These are phyloP conservation scores for Diadromus collaris DNA, from an alignment of 2,888 invertebrate genomes.

Conservation along the genomic window DNA sequence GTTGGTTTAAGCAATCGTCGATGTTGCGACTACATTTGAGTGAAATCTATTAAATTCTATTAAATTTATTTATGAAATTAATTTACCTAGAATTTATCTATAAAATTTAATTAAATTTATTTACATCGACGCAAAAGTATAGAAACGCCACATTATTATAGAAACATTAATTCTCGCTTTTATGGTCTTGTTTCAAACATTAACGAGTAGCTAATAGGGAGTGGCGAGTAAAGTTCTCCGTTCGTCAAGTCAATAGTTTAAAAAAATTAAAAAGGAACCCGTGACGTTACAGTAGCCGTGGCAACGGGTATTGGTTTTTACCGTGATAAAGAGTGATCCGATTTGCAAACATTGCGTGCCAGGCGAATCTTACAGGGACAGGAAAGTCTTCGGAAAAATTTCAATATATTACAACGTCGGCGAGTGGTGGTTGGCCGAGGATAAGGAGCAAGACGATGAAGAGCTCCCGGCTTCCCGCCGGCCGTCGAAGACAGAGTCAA, in stretches of 20 bases:
- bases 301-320: conserved; percentile 44
- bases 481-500: conserved; percentile 41
- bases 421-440: not conserved
- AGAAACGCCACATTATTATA: not conserved
- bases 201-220: not conserved
- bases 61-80: not conserved
- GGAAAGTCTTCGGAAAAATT: conserved; percentile 54
- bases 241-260: conserved; percentile 24
- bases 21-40: not conserved
- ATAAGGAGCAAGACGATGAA: conserved; percentile 5
- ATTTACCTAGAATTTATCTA: not conserved
- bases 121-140: not conserved
- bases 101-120: not conserved
- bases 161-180: not conserved
- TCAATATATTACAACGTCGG: conserved; percentile 57
- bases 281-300: conserved; percentile 4
- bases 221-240: not conserved
- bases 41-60: not conserved
- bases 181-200: not conserved
- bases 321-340: conserved; percentile 59
- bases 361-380: conserved; percentile 46
- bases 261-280: not conserved
- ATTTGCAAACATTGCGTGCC: conserved; percentile 62
- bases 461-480: conserved; percentile 50
- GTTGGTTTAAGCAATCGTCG: not conserved